Conservation (phyloP, 2,113 vertebrate genomes). For the Rhineura floridana region DNA sequence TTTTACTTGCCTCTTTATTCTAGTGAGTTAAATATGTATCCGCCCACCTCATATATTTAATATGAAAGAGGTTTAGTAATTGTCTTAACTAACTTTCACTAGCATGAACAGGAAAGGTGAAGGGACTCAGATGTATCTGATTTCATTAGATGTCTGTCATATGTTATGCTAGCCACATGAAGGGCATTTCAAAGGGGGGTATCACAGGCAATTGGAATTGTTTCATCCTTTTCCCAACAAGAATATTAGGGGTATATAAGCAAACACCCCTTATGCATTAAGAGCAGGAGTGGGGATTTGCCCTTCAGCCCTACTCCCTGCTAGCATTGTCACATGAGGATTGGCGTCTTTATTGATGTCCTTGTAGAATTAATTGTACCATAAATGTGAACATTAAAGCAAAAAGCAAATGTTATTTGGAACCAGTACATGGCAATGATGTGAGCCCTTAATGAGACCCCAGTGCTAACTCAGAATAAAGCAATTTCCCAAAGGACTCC, state of each 20-base stretch:
- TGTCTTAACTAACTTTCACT: not conserved
- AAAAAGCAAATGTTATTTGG: conserved; percentile 51
- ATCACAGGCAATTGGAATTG: not conserved
- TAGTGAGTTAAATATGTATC: not conserved
- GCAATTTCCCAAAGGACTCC: conserved; percentile 66
- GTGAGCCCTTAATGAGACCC: conserved; percentile 61
- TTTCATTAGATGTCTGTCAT: not conserved
- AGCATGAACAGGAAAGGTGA: not conserved
- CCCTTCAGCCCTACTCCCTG: too few relatives aligned
- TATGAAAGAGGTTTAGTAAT: not conserved
- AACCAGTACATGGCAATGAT: conserved; percentile 54
- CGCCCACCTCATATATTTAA: not conserved
- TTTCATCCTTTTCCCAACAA: not conserved
- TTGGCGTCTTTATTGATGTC: not conserved
- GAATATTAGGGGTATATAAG: not conserved
- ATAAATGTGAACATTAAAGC: conserved; percentile 54
- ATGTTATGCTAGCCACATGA: not conserved
- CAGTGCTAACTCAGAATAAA: conserved; percentile 49
- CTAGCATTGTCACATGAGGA: conserved; percentile 12
- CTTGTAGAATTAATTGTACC: conserved; percentile 54
- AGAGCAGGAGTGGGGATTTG: too few relatives aligned
- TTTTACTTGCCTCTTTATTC: not conserved
- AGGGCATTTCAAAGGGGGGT: not conserved
- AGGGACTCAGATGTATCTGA: not conserved
- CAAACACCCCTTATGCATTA: too few relatives aligned